Evolutionary conservation across 2,888 invertebrate species (phyloP).

Genomic region (Erebia ligea): DNA sequence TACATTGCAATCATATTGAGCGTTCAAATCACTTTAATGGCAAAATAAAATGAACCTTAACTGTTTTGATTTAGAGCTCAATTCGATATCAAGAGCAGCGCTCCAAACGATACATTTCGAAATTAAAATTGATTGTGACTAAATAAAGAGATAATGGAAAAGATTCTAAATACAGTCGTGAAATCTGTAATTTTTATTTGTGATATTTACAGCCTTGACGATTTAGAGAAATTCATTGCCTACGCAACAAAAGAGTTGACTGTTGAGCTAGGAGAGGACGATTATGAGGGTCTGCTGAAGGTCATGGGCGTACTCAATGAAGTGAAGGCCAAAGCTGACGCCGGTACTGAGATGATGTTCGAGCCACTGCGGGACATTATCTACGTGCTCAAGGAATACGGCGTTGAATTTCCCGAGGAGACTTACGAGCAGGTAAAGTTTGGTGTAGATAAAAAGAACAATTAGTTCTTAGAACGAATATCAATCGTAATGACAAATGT

Average conservation of each 20-base stretch:
- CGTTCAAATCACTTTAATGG: too few relatives aligned
- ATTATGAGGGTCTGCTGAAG: slow-evolving; percentile 91
- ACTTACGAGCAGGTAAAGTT: slow-evolving; percentile 86
- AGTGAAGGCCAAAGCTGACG: slow-evolving; percentile 87
- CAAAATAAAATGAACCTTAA: too few relatives aligned
- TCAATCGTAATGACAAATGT: background rate
- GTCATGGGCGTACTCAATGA: slow-evolving; percentile 94
- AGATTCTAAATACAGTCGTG: background rate
- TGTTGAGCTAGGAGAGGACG: slow-evolving; percentile 90
- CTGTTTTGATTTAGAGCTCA: too few relatives aligned
- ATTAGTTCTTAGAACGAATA: background rate
- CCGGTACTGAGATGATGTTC: slow-evolving; percentile 93
- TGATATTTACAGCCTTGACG: slow-evolving; percentile 84
- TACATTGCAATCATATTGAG: too few relatives aligned
- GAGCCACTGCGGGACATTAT: slow-evolving; percentile 94
- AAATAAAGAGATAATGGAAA: too few relatives aligned
- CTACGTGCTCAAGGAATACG: slow-evolving; percentile 91
- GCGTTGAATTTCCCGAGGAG: slow-evolving; percentile 93
- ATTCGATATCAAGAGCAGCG: too few relatives aligned
- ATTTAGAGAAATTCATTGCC: slow-evolving; percentile 90
- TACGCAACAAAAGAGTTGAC: slow-evolving; percentile 89
- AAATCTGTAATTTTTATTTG: background rate
- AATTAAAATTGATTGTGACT: too few relatives aligned
- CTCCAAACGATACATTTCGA: too few relatives aligned
- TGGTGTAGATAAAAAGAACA: too few relatives aligned